Conservation (phyloP, 2,797 vertebrate genomes). For the Limnodromus scolopaceus region DNA sequence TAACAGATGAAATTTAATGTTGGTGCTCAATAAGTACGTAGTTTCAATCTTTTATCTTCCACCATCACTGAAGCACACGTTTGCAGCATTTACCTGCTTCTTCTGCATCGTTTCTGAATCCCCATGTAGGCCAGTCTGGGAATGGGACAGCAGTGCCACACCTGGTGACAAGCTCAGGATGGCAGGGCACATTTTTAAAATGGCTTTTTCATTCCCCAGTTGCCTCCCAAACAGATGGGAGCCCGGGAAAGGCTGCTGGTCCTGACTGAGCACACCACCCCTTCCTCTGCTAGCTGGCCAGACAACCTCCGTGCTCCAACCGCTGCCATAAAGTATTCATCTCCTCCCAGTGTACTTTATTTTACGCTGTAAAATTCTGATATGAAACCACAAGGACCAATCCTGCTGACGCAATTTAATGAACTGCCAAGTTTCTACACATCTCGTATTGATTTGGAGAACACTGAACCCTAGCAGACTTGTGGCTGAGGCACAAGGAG, state of each 20-base stretch:
- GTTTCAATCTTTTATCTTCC: background rate
- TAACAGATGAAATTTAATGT: background rate
- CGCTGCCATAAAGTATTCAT: background rate
- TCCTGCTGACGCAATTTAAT: background rate
- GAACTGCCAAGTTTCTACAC: background rate
- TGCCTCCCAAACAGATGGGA: background rate
- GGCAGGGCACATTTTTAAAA: background rate
- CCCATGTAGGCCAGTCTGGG: background rate
- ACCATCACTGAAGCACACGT: background rate
- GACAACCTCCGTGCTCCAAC: background rate
- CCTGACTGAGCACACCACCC: background rate
- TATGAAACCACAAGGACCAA: background rate
- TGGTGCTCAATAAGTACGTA: background rate
- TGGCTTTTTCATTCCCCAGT: background rate
- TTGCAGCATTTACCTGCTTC: accelerated
- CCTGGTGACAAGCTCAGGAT: background rate
- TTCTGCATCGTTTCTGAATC: background rate
- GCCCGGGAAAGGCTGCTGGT: background rate
- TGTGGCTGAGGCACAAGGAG: background rate
- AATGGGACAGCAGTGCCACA: background rate
- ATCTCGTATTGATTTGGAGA: background rate
- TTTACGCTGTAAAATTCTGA: background rate
- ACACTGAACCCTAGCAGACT: background rate
- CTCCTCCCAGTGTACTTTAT: background rate
- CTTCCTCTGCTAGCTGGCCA: background rate